A percentile compares a stretch with the other conserved stretches of the same genome.
These are phyloP conservation scores for Griposia aprilina DNA, from an alignment of 2,888 invertebrate species.

Conservation along the genomic window DNA sequence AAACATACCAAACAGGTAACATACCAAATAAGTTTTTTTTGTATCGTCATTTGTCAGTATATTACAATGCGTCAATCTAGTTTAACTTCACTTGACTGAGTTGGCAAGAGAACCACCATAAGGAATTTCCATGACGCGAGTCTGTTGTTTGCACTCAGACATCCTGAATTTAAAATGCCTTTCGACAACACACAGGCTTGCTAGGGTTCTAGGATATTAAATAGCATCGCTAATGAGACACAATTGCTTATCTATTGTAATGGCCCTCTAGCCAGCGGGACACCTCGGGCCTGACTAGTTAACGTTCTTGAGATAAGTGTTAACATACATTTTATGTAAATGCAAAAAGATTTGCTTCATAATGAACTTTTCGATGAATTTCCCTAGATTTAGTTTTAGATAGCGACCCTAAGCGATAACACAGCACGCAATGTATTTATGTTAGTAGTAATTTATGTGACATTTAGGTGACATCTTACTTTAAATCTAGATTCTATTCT, in stretches of 20 bases:
- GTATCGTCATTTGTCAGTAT: slow-evolving; percentile 1
- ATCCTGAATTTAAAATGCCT: slow-evolving; percentile 1
- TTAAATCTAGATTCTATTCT: not conserved
- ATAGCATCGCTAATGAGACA: not conserved
- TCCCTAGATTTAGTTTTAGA: not conserved
- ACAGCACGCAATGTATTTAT: slow-evolving; percentile 16
- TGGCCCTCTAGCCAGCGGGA: too few species aligned
- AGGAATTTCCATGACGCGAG: not conserved
- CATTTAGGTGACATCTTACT: slow-evolving; percentile 5
- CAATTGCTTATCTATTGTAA: too few species aligned
- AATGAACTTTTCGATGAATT: not conserved
- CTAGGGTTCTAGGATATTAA: not conserved
- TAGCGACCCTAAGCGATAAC: not conserved
- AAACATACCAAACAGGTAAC: too few species aligned
- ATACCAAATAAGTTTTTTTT: not conserved
- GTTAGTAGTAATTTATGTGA: not conserved
- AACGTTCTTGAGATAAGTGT: not conserved
- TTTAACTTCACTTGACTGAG: slow-evolving; percentile 1
- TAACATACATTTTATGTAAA: too few species aligned
- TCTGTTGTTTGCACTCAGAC: slow-evolving; percentile 1
- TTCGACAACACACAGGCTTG: too few species aligned
- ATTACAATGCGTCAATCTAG: slow-evolving; percentile 18
- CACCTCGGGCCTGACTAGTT: too few species aligned
- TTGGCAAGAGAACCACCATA: slow-evolving; percentile 17
- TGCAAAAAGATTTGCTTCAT: not conserved